Base-by-base conservation (phyloP, 1,140 invertebrate species). In the Zaprionus gabonicus region DNA sequence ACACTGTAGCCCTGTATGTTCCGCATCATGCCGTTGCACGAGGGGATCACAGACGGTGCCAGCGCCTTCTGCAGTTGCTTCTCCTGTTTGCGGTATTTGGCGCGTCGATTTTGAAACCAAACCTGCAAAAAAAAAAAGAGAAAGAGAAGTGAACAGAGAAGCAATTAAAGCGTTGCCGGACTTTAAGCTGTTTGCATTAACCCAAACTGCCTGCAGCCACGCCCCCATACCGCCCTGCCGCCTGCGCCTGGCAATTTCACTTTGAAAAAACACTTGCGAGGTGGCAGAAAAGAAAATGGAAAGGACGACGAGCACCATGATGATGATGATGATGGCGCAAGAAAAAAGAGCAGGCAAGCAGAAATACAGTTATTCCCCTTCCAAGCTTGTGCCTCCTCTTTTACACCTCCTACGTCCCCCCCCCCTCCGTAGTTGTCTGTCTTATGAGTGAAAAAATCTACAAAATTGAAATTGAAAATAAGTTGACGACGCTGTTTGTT, bases 11-110 rank as follows among this genome's bases (percentile, higher is more conserved):
- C 98, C 94, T 99, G 99, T 93, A 99, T 99, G 93, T 99, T 99
- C 78, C 98, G 94, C 98, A 99, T 99, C 93, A 97, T 97, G 73
- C 98, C 98, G 94, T 99, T 99, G 94, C 98, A 99, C 72, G 96
- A 96, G 7, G 97, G 96, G 80, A 99, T 96, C 75, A 98, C 96
- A 60, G 97, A 97, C 44, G 97, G 97, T 56, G 97, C 97, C 63
- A 98, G 93, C 38, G 97, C 97, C 93, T 99, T 99, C 93, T 99
- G 98, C 76, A 99, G 94, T 93, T 99, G 98, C 93, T 99, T 99
- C 93, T 99, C 98, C 92, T 99, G 98, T 93, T 99, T 99, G 76
- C 98, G 95, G 93, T 99, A 99, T 94, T 99, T 99, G 80, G 98
- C 98, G 92, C 98, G 96, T 82, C 98, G 95, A 93, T 99, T 99